Evolutionary conservation across 2,888 invertebrate genomes (phyloP).

Genomic region (Syrista parreyssii): DNA sequence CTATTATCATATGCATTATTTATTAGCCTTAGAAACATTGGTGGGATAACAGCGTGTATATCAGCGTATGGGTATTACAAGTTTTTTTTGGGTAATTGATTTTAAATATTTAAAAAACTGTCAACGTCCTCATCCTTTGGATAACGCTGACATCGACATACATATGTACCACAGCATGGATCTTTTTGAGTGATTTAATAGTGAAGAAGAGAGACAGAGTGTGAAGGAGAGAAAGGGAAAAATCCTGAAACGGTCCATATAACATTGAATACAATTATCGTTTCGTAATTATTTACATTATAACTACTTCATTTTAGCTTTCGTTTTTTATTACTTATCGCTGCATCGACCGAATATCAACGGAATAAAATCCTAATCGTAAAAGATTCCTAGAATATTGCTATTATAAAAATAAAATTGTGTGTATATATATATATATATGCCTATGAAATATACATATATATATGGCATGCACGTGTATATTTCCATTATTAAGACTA

Average conservation of each 20-base stretch:
- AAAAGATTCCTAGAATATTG: background rate
- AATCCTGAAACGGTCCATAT: background rate
- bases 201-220: too few species aligned
- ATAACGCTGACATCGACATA: background rate
- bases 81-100: background rate
- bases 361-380: background rate
- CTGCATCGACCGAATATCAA: background rate
- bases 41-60: background rate
- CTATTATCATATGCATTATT: background rate
- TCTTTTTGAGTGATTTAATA: background rate
- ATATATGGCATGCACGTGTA: background rate
- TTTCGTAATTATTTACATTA: background rate
- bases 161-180: too few species aligned
- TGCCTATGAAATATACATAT: background rate
- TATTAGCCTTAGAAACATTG: background rate
- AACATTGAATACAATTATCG: background rate
- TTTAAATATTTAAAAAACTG: background rate
- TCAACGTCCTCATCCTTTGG: background rate
- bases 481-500: background rate
- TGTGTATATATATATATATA: background rate
- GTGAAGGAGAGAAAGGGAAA: background rate
- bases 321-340: background rate
- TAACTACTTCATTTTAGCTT: background rate
- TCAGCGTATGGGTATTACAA: background rate
- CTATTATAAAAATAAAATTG: slow-evolving; percentile 1